Evolutionary conservation across 2,888 invertebrate species (phyloP).

Genomic region (Idaea straminata): DNA sequence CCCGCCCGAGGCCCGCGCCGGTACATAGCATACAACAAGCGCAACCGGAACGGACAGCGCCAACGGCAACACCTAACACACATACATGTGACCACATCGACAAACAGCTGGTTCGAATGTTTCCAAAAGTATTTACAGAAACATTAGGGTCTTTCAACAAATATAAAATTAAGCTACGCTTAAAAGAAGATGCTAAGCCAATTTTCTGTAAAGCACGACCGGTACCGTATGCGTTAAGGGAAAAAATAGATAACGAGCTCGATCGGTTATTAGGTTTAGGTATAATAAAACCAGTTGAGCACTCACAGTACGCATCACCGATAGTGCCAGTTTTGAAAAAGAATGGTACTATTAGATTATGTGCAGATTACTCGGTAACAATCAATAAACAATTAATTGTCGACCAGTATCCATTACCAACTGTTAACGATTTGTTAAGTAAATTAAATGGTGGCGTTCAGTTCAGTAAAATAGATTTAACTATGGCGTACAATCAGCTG

Average conservation of each 20-base stretch:
- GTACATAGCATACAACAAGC: no score
- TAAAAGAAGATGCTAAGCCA: not conserved
- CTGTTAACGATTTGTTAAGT: conserved; percentile 30
- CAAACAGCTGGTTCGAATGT: no score
- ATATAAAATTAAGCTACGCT: not conserved
- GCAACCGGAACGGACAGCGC: no score
- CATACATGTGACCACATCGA: no score
- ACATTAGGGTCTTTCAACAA: not conserved
- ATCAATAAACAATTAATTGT: not conserved
- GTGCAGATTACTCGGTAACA: not conserved
- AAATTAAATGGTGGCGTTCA: conserved; percentile 23
- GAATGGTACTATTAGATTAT: not conserved
- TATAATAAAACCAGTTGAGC: not conserved
- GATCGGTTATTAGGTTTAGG: not conserved
- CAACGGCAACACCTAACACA: no score
- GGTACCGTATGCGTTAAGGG: not conserved
- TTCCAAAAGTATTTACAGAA: not conserved
- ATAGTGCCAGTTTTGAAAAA: not conserved
- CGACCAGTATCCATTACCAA: not conserved
- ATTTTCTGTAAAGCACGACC: not conserved
- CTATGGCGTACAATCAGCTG: not conserved
- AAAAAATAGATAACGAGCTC: not conserved
- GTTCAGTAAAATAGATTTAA: conserved; percentile 12
- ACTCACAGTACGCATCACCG: not conserved
- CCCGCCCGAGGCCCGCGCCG: no score